Evolutionary conservation across 2,113 vertebrate species (phyloP), one percentile per base, ranked within the genome.

Genomic region (Charadrius vociferus): DNA sequence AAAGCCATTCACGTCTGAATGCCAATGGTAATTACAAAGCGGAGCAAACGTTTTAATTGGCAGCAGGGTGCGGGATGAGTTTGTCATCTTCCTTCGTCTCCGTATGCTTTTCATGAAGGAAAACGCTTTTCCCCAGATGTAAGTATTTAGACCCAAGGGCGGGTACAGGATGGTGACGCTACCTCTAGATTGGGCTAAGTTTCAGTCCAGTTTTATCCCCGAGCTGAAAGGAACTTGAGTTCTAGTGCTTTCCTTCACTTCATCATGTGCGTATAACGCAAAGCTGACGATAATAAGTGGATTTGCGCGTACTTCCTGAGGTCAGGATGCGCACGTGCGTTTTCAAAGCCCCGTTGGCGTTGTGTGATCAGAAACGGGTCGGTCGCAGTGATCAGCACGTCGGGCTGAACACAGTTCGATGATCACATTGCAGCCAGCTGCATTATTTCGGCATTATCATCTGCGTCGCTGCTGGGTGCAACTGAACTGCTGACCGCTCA

Each of bases 261-360:
- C 1, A 0, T 26, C 11, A 2, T 4, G 3, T 3, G 32, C 18
- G 0, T 20, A 3, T 22, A 7, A 23, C 1, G 19, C 8, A 22
- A 49, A 87, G 52, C 55, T 3, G 7, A 12, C 49, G 72, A 10
- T 6, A 22, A n/a, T 0, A 4, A 0, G 7, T 26, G 34, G 18
- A 9, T 52, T 49, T 34, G 34, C 84, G 15, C 39, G 0, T 5
- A 1, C 4, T 66, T 30, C 1, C 0, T 0, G 47, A 50, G 43
- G 55, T 20, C 43, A 9, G 50, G 45, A 7, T 5, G 63, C 9
- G 2, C 63, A 2, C 0, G 2, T 15, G 56, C 4, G 0, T 52
- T 91, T 86, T 36, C 0, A 10, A 41, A 88, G 75, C 63, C 24
- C 24, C 1, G 4, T 36, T 20, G 24, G 29, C 14, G 4, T 21